These are phyloP conservation scores for Heliconius eleuchia DNA, from an alignment of 1,140 invertebrate species.

Conservation along the genomic window DNA sequence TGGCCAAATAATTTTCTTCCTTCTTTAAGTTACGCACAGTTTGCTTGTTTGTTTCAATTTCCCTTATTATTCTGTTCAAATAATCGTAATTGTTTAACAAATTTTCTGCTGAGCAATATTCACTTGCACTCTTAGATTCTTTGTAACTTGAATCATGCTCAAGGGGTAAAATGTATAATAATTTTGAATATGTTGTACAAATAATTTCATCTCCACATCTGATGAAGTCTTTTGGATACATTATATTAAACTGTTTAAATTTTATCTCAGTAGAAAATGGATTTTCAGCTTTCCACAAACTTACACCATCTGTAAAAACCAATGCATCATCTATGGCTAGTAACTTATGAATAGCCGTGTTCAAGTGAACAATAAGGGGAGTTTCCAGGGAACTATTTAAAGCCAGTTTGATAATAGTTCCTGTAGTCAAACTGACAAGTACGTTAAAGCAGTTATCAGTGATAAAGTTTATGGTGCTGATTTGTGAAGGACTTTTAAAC, in stretches of 20 bases:
- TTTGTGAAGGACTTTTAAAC: constrained; percentile 55
- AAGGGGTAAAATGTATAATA: constrained; percentile 56
- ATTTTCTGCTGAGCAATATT: constrained; percentile 49
- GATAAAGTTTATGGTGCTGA: constrained; percentile 50
- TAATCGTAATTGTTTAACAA: constrained; percentile 56
- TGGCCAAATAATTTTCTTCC: constrained; percentile 57
- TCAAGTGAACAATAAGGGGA: constrained; percentile 55
- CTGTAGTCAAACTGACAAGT: constrained; percentile 52
- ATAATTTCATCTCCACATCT: constrained; percentile 54
- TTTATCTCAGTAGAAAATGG: constrained; percentile 43
- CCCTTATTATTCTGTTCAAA: constrained; percentile 52
- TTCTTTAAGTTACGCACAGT: constrained; percentile 51
- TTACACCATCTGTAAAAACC: constrained; percentile 62
- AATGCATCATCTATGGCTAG: constrained; percentile 42
- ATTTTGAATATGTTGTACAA: constrained; percentile 64
- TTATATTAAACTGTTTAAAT: constrained; percentile 55
- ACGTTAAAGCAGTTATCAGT: constrained; percentile 41
- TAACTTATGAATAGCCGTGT: constrained; percentile 58
- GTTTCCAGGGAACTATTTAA: constrained; percentile 34
- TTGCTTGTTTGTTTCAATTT: constrained; percentile 52
- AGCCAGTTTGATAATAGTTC: constrained; percentile 54
- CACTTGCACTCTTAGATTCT: constrained; percentile 32
- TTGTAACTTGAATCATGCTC: constrained; percentile 49
- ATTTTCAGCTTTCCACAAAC: constrained; percentile 61
- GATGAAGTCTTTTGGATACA: constrained; percentile 61